Percentiles rank a stretch among this genome's conserved stretches.
Conservation (phyloP, 2,888 invertebrate genomes). For the Altica lythri region DNA sequence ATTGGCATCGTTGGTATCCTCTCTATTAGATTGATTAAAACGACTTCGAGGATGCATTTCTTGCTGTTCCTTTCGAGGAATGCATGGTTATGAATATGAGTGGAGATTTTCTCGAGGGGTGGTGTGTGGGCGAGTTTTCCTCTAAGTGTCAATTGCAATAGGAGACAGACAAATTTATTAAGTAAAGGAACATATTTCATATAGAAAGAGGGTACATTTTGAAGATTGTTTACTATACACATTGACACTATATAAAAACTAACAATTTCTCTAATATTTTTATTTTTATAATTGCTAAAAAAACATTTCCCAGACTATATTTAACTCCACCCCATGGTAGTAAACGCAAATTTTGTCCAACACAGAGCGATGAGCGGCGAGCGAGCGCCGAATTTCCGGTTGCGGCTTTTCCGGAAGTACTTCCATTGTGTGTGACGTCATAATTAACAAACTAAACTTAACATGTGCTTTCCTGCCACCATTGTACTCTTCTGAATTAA, state of each 20-base stretch:
- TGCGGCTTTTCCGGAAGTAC: slow-evolving; percentile 52
- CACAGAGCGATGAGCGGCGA: slow-evolving; percentile 43
- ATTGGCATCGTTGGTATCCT: slow-evolving; percentile 50
- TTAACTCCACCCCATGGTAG: background rate
- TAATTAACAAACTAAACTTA: slow-evolving; percentile 62
- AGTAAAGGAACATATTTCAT: slow-evolving; percentile 43
- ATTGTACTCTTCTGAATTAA: slow-evolving; percentile 59
- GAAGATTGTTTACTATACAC: too few species aligned
- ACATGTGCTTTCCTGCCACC: slow-evolving; percentile 62
- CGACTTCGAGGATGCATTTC: slow-evolving; percentile 35
- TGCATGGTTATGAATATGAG: slow-evolving; percentile 49
- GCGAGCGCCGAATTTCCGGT: slow-evolving; percentile 54
- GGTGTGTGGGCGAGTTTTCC: slow-evolving; percentile 15
- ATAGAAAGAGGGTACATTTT: slow-evolving; percentile 1
- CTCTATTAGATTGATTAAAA: slow-evolving; percentile 57
- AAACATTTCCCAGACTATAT: background rate
- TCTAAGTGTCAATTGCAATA: slow-evolving; percentile 35
- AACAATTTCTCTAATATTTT: too few species aligned
- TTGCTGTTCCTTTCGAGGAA: slow-evolving; percentile 23
- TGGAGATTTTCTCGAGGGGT: slow-evolving; percentile 41
- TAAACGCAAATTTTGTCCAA: slow-evolving; percentile 30
- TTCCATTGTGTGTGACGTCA: slow-evolving; percentile 52
- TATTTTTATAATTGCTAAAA: too few species aligned
- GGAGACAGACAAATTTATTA: slow-evolving; percentile 42
- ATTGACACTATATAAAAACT: too few species aligned